A percentile compares a stretch with the other conserved stretches of the same genome.
Conservation (phyloP, 2,888 invertebrate species). For the Crocallis elinguaria region DNA sequence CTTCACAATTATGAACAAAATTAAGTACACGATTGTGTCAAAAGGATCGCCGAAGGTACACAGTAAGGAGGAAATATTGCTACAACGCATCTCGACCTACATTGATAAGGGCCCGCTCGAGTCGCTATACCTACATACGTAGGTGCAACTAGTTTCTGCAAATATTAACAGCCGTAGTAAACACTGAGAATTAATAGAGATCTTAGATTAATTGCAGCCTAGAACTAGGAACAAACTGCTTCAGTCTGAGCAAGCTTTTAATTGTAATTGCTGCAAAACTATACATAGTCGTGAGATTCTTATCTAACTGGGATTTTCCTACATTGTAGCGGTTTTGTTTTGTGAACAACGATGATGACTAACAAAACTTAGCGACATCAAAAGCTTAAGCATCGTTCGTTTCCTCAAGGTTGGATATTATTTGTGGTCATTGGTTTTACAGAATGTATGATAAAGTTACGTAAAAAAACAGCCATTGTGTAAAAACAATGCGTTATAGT, state of each 20-base stretch:
- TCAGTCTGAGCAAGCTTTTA: conserved; percentile 6
- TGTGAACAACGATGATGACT: neutral
- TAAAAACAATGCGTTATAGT: neutral
- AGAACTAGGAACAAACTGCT: conserved; percentile 16
- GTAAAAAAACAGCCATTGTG: neutral
- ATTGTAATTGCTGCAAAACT: conserved; percentile 32
- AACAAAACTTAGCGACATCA: neutral
- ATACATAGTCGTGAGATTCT: conserved; percentile 11
- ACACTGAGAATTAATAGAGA: conserved; percentile 54
- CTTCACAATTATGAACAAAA: neutral
- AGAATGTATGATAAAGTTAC: neutral
- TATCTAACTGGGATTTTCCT: conserved; percentile 7
- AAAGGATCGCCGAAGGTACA: conserved; percentile 39
- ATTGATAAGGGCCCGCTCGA: conserved; percentile 66
- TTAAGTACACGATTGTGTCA: conserved; percentile 17
- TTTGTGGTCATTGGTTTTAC: neutral
- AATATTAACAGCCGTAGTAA: conserved; percentile 52
- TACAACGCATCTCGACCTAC: conserved; percentile 68
- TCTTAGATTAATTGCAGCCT: conserved; percentile 41
- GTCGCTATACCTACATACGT: conserved; percentile 44
- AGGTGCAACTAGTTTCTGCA: conserved; percentile 51
- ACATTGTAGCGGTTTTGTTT: neutral
- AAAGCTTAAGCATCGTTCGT: neutral
- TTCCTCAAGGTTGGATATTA: too few relatives aligned
- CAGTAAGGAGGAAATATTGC: conserved; percentile 66